Conservation (phyloP, 2,888 invertebrate species). For the Melinaea marsaeus region DNA sequence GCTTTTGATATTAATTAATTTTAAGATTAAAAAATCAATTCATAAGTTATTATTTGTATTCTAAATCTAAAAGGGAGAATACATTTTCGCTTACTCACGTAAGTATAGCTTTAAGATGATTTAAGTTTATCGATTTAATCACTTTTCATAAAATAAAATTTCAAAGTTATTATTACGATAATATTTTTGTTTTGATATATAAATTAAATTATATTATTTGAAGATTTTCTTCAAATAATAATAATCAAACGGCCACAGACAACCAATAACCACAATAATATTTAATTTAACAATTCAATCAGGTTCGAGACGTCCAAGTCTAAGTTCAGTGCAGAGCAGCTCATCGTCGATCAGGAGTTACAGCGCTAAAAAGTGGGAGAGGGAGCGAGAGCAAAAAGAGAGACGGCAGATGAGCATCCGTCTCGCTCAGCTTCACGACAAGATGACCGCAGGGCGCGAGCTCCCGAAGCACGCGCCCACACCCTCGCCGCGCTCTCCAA, state of each 20-base stretch:
- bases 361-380: slow-evolving; percentile 87
- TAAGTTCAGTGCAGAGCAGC: slow-evolving; percentile 91
- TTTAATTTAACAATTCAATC: slow-evolving; percentile 10
- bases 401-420: slow-evolving; percentile 88
- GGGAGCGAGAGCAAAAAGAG: slow-evolving; percentile 89
- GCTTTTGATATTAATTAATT: slow-evolving; percentile 1
- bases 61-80: too few relatives aligned
- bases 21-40: background rate
- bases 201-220: too few relatives aligned
- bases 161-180: too few relatives aligned
- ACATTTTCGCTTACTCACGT: too few relatives aligned
- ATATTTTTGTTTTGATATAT: too few relatives aligned
- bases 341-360: slow-evolving; percentile 90
- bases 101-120: too few relatives aligned
- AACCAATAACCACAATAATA: slow-evolving; percentile 10
- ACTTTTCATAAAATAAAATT: too few relatives aligned
- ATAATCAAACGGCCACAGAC: background rate
- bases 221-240: too few relatives aligned
- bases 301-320: slow-evolving; percentile 93
- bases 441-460: slow-evolving; percentile 74
- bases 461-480: slow-evolving; percentile 78
- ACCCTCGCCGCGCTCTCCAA: slow-evolving; percentile 87
- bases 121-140: too few relatives aligned
- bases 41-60: background rate
- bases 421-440: slow-evolving; percentile 82